Base-by-base conservation (phyloP, 2,888 invertebrate genomes). In the Cremastobaeus sp. region DNA sequence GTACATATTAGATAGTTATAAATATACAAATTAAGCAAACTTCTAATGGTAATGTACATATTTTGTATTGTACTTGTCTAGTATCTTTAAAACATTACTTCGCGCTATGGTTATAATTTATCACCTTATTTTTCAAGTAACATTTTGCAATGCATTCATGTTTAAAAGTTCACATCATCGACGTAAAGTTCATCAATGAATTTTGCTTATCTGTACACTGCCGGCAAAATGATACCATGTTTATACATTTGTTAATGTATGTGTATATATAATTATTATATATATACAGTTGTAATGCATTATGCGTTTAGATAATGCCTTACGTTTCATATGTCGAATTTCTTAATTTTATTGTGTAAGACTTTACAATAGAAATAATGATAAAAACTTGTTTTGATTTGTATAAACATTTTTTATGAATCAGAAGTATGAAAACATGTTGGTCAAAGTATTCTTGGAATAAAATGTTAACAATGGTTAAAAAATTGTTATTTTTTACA, bases 141-240 rank as follows among this genome's bases (percentile, higher is more conserved):
- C 20, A 4, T 52, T 34, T 64, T 52, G 43, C 45, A 64, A 47
- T 11, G 14, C 25, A 37, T 5, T 37, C 32, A 25, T 48, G 25
- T 48, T 37, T 41, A 35, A 12, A 41, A 57, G 47, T 55, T 47
- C 55, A 35, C 28, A 30, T 17, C 9, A 28, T 54, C 21, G 14
- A 18, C 11, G 12, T 55, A 45, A 64, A 65, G 55, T 54, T 65
- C 37, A 65, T 65, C 54, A 54, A 54, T 55, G 47, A 48, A 65
- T 65, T 65, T 47, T 21, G 25, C n/a, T 65, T 55, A 55, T 48
- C 34, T 30, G 11, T 55, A 55, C 14, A 32, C 30, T 64, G 52
- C 34, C 39, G 21, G 34, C 15, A 25, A 50, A 52, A 15, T 52
- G 52, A 52, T 64, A 43, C 30, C 50, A 32, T 32, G 28, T n/a